phyloP scores from a whole-genome alignment of 2,797 vertebrate species.

The Schizopygopsis pylzovi region DNA sequence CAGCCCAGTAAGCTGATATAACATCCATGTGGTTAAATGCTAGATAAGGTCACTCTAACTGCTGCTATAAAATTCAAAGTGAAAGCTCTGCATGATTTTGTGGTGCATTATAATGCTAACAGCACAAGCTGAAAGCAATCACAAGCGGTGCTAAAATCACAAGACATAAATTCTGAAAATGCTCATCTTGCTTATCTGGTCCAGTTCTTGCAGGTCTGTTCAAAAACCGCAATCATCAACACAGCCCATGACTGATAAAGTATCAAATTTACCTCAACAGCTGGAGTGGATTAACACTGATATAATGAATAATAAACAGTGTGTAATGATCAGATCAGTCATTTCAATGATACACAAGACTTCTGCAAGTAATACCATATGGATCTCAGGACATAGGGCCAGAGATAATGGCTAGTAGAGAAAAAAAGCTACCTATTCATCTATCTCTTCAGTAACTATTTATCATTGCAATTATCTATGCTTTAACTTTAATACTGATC shows the following conservation, averaged over 20 bases:
- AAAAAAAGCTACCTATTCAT: not conserved
- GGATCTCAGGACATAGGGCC: constrained; percentile 53
- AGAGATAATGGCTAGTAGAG: constrained; percentile 41
- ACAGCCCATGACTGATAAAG: constrained; percentile 67
- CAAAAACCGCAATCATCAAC: constrained; percentile 61
- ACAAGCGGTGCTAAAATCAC: not conserved
- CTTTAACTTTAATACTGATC: not conserved
- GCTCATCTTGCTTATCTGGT: constrained; percentile 7
- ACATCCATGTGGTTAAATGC: not conserved
- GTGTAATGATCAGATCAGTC: constrained; percentile 69
- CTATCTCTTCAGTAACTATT: not conserved
- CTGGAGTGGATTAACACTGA: constrained; percentile 72
- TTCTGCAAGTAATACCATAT: constrained; percentile 72
- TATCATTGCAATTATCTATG: not conserved
- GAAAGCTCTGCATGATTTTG: not conserved
- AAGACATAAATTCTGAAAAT: not conserved
- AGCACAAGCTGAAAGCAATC: not conserved
- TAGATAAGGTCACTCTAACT: not conserved
- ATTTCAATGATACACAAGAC: constrained; percentile 62
- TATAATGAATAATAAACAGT: constrained; percentile 76
- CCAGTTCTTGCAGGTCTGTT: constrained; percentile 39
- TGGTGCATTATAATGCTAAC: not conserved
- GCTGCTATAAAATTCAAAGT: not conserved
- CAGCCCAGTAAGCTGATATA: constrained; percentile 8
- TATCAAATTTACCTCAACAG: constrained; percentile 69